Evolutionary conservation across 2,113 vertebrate genomes (phyloP), one percentile per base, ranked within the genome.

Genomic region (Eidolon helvum): DNA sequence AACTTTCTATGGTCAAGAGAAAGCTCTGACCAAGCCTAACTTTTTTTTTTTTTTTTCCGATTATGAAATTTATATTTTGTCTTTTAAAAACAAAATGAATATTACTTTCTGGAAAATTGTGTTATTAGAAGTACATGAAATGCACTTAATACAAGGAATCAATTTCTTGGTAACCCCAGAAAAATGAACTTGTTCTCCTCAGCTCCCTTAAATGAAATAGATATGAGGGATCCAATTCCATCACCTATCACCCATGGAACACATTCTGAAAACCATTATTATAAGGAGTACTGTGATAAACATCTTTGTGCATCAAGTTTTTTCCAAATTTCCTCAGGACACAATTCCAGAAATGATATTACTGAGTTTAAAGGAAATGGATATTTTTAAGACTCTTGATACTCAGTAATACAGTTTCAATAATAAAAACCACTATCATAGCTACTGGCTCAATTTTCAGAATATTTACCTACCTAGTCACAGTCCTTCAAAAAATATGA

Each of bases 31-130:
- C 15, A 85, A 85, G n/a, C 10, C 40, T 48, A 69, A 69, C 21
- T 19, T 2, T 57, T 59, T 40, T 40, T 45, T 45, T 80, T 55
- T 80, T 19, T 15, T 97, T 98, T 45, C 7, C 98, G 98, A 97
- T 98, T 98, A 98, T 93, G 87, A 79, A 93, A 93, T 98, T 98
- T 98, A 98, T 98, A 98, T 97, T 59, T 98, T 72, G 63, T 93
- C 95, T 97, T 83, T 95, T 96, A 98, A 98, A 98, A 98, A 94
- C 97, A 97, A 30, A 89, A 98, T 84, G 97, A 97, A 97, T 94
- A 91, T 0, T 1, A 83, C 97, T 96, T 97, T 97, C 97, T 98
- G 96, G 96, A 97, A 97, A 91, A 74, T 90, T 35, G 33, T 93
- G 92, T 95, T 79, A 80, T 91, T 96, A 97, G 97, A 98, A 98